Conservation (phyloP, 2,113 vertebrate genomes). For the Limnothrissa miodon region DNA sequence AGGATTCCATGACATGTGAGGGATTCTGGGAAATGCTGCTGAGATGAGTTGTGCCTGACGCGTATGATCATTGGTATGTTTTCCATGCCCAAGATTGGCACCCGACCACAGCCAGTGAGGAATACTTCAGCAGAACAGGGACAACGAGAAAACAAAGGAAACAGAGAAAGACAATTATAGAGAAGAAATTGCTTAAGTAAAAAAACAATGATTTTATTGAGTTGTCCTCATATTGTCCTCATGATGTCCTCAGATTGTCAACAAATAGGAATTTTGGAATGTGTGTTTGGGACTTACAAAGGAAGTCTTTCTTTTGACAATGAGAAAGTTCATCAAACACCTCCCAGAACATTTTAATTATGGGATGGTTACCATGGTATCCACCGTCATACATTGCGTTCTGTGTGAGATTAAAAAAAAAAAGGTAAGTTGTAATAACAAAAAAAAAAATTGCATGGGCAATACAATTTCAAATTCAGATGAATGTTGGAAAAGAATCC, state of each 20-base stretch:
- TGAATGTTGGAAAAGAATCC: background rate
- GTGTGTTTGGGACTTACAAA: constrained; percentile 66
- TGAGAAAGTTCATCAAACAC: constrained; percentile 74
- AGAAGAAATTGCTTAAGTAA: background rate
- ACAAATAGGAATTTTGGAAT: background rate
- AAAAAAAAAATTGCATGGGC: no score
- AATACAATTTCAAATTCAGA: background rate
- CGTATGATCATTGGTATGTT: constrained; percentile 56
- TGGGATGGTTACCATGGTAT: constrained; percentile 69
- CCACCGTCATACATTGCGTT: constrained; percentile 68
- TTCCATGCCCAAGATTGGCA: constrained; percentile 51
- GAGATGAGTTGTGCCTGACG: background rate
- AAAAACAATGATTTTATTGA: no score
- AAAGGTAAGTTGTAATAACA: background rate
- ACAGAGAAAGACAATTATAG: background rate
- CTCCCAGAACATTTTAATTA: constrained; percentile 77
- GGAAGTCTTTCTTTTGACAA: constrained; percentile 76
- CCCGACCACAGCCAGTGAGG: constrained; percentile 66
- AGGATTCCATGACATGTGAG: constrained; percentile 55
- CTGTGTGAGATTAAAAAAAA: constrained; percentile 54
- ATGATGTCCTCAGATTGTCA: background rate
- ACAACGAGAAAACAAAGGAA: background rate
- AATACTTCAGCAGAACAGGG: constrained; percentile 62
- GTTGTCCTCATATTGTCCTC: background rate
- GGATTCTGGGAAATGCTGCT: constrained; percentile 59